Conservation (phyloP, 2,888 invertebrate species). For the Steinernema hermaphroditum region DNA sequence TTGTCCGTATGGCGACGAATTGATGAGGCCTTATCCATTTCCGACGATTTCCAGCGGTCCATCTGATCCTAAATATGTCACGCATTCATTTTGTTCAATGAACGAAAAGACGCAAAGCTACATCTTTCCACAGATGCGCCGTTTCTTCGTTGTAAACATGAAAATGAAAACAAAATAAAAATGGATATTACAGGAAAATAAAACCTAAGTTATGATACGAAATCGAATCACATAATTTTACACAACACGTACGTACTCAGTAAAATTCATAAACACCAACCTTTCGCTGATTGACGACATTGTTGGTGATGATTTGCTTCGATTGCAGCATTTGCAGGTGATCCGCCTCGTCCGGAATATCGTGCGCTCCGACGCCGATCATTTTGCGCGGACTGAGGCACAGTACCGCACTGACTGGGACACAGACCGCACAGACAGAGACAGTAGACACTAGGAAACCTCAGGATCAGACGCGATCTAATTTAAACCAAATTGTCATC, state of each 20-base stretch:
- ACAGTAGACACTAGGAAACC: too few species aligned
- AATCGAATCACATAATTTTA: background rate
- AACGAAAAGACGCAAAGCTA: too few species aligned
- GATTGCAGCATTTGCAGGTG: conserved; percentile 32
- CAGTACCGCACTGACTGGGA: background rate
- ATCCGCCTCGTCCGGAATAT: background rate
- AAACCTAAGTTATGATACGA: background rate
- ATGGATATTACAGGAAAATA: background rate
- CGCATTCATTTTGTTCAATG: too few species aligned
- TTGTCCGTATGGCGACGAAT: conserved; percentile 44
- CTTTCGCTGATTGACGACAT: conserved; percentile 53
- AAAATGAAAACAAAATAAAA: background rate
- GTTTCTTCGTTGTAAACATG: too few species aligned
- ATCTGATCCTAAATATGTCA: conserved; percentile 60
- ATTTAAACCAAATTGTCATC: too few species aligned
- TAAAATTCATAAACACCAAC: conserved; percentile 38
- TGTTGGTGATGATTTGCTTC: conserved; percentile 52
- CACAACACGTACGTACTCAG: conserved; percentile 2
- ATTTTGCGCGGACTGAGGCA: background rate
- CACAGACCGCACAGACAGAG: too few species aligned
- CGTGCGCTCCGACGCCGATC: background rate
- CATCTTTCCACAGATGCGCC: too few species aligned
- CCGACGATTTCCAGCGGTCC: conserved; percentile 60
- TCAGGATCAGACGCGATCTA: too few species aligned
- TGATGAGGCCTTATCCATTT: conserved; percentile 61